Evolutionary conservation across 2,797 vertebrate species (phyloP).

Genomic region (Melanotaenia parkinsoni): DNA sequence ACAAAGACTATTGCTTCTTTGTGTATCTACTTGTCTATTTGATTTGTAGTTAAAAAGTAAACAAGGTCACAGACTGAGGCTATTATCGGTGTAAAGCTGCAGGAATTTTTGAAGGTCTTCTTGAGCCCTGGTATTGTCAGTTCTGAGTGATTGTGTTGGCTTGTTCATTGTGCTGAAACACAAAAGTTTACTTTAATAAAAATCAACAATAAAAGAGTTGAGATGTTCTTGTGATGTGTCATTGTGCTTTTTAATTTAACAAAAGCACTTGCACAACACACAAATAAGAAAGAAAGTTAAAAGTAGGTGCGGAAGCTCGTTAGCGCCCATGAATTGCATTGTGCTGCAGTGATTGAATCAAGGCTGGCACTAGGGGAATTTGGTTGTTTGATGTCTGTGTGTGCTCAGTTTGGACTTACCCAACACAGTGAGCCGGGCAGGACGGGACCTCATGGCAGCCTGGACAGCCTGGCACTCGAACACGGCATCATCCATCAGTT

Average conservation of each 20-base stretch:
- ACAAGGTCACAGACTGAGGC: too few relatives aligned
- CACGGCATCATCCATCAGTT: conserved; percentile 94
- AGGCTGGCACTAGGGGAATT: not conserved
- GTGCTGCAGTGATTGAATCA: conserved; percentile 4
- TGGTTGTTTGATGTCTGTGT: conserved; percentile 27
- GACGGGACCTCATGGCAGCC: conserved; percentile 93
- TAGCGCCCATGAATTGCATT: conserved; percentile 16
- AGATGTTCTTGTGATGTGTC: not conserved
- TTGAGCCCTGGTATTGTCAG: not conserved
- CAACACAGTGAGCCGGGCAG: conserved; percentile 94
- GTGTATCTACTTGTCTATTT: not conserved
- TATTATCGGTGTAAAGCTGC: not conserved
- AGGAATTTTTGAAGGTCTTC: not conserved
- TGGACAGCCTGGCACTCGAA: conserved; percentile 99
- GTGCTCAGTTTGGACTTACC: conserved; percentile 83
- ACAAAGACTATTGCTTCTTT: conserved; percentile 6
- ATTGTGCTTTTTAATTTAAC: not conserved
- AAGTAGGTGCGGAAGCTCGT: conserved; percentile 1
- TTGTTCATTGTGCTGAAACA: not conserved
- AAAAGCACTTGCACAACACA: not conserved
- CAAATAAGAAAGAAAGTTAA: not conserved
- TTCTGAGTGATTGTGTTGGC: not conserved
- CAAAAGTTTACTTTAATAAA: not conserved
- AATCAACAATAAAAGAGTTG: not conserved
- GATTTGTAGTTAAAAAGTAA: conserved; percentile 1